Evolutionary conservation across 2,797 vertebrate genomes (phyloP), one percentile per base, ranked within the genome.

Genomic region (Jordanella pulchra): DNA sequence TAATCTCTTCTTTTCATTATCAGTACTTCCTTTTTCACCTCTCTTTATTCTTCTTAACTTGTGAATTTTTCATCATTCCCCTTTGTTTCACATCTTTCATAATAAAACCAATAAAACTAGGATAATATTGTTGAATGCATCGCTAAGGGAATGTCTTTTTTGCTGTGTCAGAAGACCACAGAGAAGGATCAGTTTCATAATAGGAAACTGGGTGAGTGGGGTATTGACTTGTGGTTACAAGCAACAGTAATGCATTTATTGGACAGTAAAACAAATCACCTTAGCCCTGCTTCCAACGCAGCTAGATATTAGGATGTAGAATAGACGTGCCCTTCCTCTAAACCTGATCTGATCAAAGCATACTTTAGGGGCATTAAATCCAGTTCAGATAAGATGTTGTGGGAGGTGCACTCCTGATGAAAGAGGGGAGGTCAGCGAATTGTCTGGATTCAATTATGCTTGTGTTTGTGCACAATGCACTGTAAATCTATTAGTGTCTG

Each of bases 291-390:
- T n/a, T 28, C 58, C 44, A 79, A 67, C 73, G 50, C 65, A 64
- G 45, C 64, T 56, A 76, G 78, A 78, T 75, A 84, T 84, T 81
- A 79, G 75, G 75, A 78, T 80, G 83, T 75, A 47, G 73, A 83
- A 17, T 39, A 51, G 67, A 58, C 72, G 61, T 68, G 76, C 71
- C 3, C 35, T 73, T 88, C 55, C 53, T 77, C 69, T 81, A 78
- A 89, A 79, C 45, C 53, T 21, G 14, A 60, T 64, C 53, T 82
- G 89, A 94, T 94, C 92, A 92, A 92, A 93, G 91, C 85, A 27
- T 69, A 79, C 76, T 85, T 85, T 73, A 54, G 75, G 81, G 84
- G 80, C 81, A 77, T 69, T 67, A 30, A 13, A 32, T 89, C 73
- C 90, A 87, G 89, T 86, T 88, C 84, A 90, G 85, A 84, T 77